phyloP scores from a whole-genome alignment of 2,888 invertebrate species.

The Oeneis ivallda region DNA sequence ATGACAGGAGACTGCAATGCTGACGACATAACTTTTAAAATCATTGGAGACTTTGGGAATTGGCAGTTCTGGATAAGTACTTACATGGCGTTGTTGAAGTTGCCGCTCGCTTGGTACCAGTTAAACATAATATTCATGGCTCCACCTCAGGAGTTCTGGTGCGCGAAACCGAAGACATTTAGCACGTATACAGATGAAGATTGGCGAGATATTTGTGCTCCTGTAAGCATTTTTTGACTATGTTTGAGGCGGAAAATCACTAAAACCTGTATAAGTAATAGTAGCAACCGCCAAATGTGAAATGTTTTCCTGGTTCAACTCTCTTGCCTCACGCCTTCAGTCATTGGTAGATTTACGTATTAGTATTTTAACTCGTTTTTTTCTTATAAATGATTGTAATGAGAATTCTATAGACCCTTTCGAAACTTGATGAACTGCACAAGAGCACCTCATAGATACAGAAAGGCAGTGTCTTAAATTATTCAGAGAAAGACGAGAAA shows the following conservation, averaged over 20 bases:
- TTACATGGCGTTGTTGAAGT: constrained; percentile 80
- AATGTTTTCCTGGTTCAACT: no score
- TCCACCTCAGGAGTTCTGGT: constrained; percentile 83
- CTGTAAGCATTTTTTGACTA: constrained; percentile 52
- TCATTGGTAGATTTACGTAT: no score
- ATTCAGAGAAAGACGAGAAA: no score
- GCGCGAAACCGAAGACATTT: constrained; percentile 62
- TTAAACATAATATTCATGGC: constrained; percentile 83
- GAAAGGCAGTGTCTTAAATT: no score
- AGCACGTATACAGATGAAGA: constrained; percentile 54
- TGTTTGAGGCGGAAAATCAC: background rate
- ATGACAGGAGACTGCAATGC: constrained; percentile 27
- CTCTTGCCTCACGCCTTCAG: no score
- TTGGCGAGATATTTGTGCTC: constrained; percentile 70
- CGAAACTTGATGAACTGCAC: no score
- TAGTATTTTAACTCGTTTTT: no score
- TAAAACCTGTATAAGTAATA: no score
- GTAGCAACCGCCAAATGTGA: no score
- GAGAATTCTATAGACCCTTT: no score
- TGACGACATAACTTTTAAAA: constrained; percentile 51
- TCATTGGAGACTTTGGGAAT: constrained; percentile 81
- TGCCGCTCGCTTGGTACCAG: constrained; percentile 84
- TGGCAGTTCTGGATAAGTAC: constrained; percentile 81
- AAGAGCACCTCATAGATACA: no score
- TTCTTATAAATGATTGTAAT: no score